Conservation (phyloP, 1,140 invertebrate species). For the Cydia amplana region DNA sequence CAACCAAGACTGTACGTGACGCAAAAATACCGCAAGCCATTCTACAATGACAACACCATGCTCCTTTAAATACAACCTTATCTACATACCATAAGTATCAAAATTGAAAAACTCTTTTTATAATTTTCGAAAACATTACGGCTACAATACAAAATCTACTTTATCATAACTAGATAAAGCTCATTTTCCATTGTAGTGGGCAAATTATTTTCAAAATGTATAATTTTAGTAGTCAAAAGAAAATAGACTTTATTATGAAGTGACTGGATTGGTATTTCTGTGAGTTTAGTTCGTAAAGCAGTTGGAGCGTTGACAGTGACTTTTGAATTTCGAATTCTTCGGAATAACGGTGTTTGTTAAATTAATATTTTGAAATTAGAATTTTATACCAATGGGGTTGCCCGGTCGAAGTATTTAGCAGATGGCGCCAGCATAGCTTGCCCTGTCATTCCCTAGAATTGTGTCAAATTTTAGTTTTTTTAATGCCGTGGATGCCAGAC, state of each 20-base stretch:
- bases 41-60: conserved; percentile 38
- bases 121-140: neutral
- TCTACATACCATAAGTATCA: neutral
- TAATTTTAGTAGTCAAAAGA: neutral
- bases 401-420: too few relatives aligned
- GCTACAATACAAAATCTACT: neutral
- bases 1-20: conserved; percentile 56
- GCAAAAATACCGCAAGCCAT: conserved; percentile 61
- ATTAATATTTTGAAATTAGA: neutral
- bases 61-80: conserved; percentile 34
- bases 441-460: too few relatives aligned
- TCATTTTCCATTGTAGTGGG: neutral
- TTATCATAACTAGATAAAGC: neutral
- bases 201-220: neutral
- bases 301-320: conserved; percentile 35
- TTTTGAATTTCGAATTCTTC: conserved; percentile 40
- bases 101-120: neutral
- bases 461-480: too few relatives aligned
- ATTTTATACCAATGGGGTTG: too few relatives aligned
- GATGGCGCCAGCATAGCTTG: too few relatives aligned
- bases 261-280: neutral
- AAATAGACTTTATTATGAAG: neutral
- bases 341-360: conserved; percentile 23
- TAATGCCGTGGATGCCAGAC: too few relatives aligned
- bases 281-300: neutral